Evolutionary conservation across 2,797 vertebrate species (phyloP).

Genomic region (Hippocampus kuda): DNA sequence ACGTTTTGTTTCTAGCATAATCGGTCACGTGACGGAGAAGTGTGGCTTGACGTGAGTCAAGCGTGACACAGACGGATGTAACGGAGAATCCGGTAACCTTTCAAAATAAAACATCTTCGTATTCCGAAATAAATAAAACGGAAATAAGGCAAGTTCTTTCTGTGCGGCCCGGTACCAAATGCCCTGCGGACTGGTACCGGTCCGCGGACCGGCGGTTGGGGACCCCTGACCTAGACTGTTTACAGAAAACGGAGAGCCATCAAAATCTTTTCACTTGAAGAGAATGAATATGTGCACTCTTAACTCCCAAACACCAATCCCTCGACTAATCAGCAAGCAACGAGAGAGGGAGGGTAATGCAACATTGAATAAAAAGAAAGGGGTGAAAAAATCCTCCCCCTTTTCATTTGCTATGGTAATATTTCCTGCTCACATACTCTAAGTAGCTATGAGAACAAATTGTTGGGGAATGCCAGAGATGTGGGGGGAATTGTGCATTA

Average conservation of each 20-base stretch:
- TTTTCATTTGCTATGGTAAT: conserved; percentile 69
- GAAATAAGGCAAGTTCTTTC: too few relatives aligned
- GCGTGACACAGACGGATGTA: too few relatives aligned
- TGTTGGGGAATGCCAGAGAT: conserved; percentile 39
- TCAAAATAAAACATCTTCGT: too few relatives aligned
- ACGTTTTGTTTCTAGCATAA: too few relatives aligned
- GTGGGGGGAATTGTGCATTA: conserved; percentile 26
- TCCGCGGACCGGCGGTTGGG: too few relatives aligned
- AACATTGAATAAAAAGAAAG: conserved; percentile 59
- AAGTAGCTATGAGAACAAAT: conserved; percentile 53
- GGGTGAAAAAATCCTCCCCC: conserved; percentile 43
- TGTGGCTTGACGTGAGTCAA: too few relatives aligned
- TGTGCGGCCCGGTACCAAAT: too few relatives aligned
- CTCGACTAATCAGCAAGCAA: conserved; percentile 65
- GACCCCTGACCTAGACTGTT: conserved; percentile 20
- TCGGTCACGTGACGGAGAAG: too few relatives aligned
- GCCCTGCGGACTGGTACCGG: too few relatives aligned
- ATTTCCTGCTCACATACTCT: conserved; percentile 64
- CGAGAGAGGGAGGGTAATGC: conserved; percentile 55
- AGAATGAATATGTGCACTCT: conserved; percentile 51
- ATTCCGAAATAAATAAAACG: too few relatives aligned
- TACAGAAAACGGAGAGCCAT: conserved; percentile 41
- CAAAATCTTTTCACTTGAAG: conserved; percentile 55
- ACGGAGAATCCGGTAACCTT: too few relatives aligned
- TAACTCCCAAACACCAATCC: conserved; percentile 60